phyloP scores from a whole-genome alignment of 2,888 invertebrate species.

The Erpobdella octoculata region DNA sequence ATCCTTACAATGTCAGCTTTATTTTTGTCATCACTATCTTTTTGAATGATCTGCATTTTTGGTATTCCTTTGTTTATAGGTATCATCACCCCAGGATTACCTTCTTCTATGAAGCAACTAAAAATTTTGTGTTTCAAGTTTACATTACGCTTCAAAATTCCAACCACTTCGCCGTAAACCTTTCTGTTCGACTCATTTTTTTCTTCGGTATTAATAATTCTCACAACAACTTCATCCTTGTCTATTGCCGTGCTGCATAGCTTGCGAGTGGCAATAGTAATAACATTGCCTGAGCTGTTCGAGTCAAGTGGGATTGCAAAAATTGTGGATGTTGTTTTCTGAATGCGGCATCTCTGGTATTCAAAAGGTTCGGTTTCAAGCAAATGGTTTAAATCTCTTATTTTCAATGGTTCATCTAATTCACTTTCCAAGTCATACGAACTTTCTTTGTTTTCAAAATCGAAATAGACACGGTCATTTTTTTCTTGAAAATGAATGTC shows the following conservation, averaged over 20 bases:
- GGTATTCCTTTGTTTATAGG: slow-evolving; percentile 44
- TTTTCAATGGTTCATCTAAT: not conserved
- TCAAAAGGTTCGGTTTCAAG: not conserved
- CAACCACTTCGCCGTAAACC: slow-evolving; percentile 41
- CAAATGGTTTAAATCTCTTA: not conserved
- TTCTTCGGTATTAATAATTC: not conserved
- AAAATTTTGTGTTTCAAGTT: slow-evolving; percentile 41
- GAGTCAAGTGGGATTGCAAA: not conserved
- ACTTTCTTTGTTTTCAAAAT: not conserved
- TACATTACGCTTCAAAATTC: slow-evolving; percentile 41
- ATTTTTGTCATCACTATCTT: slow-evolving; percentile 30
- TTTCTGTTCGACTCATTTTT: not conserved
- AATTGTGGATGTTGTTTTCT: not conserved
- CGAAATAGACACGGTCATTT: too few relatives aligned
- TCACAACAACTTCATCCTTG: not conserved
- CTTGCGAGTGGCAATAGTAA: not conserved
- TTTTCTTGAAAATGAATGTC: too few relatives aligned
- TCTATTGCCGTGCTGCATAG: not conserved
- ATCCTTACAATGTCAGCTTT: slow-evolving; percentile 35
- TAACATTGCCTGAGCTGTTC: not conserved
- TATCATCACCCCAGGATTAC: slow-evolving; percentile 42
- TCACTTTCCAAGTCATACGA: slow-evolving; percentile 1
- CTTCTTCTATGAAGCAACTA: slow-evolving; percentile 43
- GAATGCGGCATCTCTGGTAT: not conserved
- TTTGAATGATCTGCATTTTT: slow-evolving; percentile 27